A percentile compares a stretch with the other conserved stretches of the same genome.
Conservation (phyloP, 2,888 invertebrate species). For the Drosophila macrospina region DNA sequence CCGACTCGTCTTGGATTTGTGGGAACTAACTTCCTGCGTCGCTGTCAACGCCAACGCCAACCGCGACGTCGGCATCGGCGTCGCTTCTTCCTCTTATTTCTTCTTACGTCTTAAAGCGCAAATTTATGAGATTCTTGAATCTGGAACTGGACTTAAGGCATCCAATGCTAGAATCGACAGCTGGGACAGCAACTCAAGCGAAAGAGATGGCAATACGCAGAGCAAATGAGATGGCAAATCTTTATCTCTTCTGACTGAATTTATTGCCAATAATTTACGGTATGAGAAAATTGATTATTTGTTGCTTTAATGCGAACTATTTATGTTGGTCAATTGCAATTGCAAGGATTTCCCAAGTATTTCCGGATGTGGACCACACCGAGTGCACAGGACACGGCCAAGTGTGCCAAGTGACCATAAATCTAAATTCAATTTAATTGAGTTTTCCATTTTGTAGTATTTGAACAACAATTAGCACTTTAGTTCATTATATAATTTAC, state of each 20-base stretch:
- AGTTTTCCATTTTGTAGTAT: neutral
- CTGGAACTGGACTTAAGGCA: constrained; percentile 5
- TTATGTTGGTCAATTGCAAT: constrained; percentile 2
- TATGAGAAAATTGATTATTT: constrained; percentile 5
- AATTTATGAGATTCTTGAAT: constrained; percentile 61
- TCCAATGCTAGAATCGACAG: constrained; percentile 41
- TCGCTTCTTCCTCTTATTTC: constrained; percentile 19
- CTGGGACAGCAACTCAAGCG: constrained; percentile 37
- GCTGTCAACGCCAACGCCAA: constrained; percentile 25
- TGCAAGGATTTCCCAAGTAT: constrained; percentile 7
- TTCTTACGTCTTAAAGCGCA: constrained; percentile 32
- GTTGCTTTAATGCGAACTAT: neutral
- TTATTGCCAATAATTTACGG: constrained; percentile 13
- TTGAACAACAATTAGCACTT: neutral
- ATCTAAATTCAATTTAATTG: constrained; percentile 2
- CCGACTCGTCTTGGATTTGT: neutral
- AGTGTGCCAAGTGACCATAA: too few relatives aligned
- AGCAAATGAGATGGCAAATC: neutral
- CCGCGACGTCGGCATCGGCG: constrained; percentile 14
- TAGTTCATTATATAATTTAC: neutral
- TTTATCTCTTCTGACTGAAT: neutral
- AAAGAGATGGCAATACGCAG: neutral
- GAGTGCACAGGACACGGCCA: neutral
- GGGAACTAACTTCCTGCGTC: constrained; percentile 31
- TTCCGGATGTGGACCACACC: constrained; percentile 34